Conservation (phyloP, 2,113 vertebrate genomes). For the Peucedramus taeniatus region DNA sequence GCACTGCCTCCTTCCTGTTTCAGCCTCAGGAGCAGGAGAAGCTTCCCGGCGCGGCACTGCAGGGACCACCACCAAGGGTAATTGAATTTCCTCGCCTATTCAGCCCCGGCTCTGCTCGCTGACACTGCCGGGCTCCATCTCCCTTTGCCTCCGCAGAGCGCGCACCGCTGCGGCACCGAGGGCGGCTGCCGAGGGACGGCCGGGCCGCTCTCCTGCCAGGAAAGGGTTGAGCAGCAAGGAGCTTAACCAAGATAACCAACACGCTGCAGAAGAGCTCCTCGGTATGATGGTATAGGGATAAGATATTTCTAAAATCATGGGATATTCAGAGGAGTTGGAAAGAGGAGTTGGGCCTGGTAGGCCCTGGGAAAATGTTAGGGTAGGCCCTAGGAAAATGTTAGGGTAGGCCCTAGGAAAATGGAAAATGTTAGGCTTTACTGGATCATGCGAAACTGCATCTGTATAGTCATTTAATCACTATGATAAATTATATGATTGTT, state of each 20-base stretch:
- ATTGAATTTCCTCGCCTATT: conserved; percentile 24
- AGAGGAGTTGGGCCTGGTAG: no score
- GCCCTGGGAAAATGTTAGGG: no score
- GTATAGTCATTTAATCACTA: no score
- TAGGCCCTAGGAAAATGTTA: no score
- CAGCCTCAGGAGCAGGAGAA: neutral
- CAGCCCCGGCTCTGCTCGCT: rapidly evolving
- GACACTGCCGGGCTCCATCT: neutral
- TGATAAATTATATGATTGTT: no score
- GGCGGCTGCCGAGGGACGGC: neutral
- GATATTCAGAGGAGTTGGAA: no score
- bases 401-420: no score
- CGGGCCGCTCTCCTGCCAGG: rapidly evolving
- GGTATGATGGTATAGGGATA: no score
- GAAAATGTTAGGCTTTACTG: no score
- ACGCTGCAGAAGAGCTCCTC: rapidly evolving
- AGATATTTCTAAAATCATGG: no score
- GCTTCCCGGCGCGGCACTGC: neutral
- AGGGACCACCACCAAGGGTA: conserved; percentile 25
- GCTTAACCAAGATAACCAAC: neutral
- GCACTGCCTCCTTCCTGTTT: neutral
- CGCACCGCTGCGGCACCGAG: rapidly evolving
- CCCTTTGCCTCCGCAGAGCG: rapidly evolving
- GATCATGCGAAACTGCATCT: no score
- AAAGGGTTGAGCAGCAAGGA: rapidly evolving